Evolutionary conservation across 2,797 vertebrate species (phyloP).

Genomic region (Clarias laeviceps): DNA sequence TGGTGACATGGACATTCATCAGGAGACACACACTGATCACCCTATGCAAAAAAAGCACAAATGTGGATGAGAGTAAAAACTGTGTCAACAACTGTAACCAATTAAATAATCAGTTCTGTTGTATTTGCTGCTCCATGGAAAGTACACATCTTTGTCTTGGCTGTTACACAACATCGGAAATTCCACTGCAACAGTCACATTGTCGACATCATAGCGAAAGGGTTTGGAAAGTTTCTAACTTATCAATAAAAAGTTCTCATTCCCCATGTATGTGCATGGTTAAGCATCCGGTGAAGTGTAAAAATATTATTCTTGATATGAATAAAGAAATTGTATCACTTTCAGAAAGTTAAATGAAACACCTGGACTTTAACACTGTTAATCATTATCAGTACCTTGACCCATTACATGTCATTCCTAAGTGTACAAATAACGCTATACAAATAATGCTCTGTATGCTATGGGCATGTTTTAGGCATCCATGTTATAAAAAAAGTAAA

Average conservation of each 20-base stretch:
- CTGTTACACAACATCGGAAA: background rate
- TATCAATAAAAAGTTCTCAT: background rate
- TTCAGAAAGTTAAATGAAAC: background rate
- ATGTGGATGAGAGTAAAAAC: background rate
- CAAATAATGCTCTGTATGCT: background rate
- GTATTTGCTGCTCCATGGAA: background rate
- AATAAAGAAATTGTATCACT: background rate
- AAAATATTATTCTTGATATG: background rate
- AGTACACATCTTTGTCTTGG: background rate
- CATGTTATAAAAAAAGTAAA: background rate
- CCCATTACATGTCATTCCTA: background rate
- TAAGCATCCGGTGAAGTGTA: background rate
- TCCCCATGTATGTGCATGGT: background rate
- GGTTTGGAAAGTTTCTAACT: background rate
- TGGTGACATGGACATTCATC: slow-evolving; percentile 88
- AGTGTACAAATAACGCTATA: background rate
- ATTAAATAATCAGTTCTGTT: background rate
- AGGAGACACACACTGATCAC: slow-evolving; percentile 77
- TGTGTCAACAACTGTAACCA: background rate
- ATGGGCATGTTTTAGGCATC: background rate
- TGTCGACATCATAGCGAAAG: too few relatives aligned
- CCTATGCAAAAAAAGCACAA: slow-evolving; percentile 65
- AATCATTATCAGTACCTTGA: background rate
- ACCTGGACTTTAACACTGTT: background rate
- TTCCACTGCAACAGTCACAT: background rate